Base-by-base conservation (phyloP, 2,888 invertebrate species). In the Panopea generosa region DNA sequence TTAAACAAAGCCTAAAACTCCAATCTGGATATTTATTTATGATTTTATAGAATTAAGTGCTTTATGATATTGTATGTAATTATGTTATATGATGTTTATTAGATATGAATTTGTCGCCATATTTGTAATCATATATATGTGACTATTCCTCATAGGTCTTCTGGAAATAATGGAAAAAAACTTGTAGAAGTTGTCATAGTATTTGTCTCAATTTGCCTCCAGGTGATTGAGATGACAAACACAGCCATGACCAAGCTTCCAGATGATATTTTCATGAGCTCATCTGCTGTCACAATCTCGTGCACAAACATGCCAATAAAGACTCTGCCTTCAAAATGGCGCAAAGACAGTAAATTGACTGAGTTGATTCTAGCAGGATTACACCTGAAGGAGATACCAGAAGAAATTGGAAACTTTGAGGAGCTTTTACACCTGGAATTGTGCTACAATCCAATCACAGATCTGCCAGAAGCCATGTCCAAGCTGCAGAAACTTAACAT, bases 391-490 rank as follows among this genome's bases (percentile, higher is more conserved):
- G 68, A 72, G 6, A 26, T 91, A 2, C 90, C 90, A 2, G 61
- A 71, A 1, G 82, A 86, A 40, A 65, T 91, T 11, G 77, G 88
- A 22, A 56, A 70, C 16, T 76, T 89, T n/a, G 45, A 67, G 6
- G 76, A 83, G 18, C 73, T 91, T 24, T 55, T 78, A 20, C 52
- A 77, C 9, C 77, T 92, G 6, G 76, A 83, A 52, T 66, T 92
- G 26, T 83, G 84, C 61, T 81, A 86, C 77, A 90, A 91, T 65
- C 86, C 84, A 2, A 74, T 91, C 24, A 83, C 73, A 24, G 66
- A 66, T 33, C 70, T 92, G 20, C 91, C 91, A 26, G 84, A 86
- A 26, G 78, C 82, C 47, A 78, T 92, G 11, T 63, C 52, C 18
- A 57, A 82, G 2, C 78, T 90, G 47, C 77, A 60, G 24, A 87